Conservation (phyloP, 2,888 invertebrate species). For the Peribatodes rhomboidaria region DNA sequence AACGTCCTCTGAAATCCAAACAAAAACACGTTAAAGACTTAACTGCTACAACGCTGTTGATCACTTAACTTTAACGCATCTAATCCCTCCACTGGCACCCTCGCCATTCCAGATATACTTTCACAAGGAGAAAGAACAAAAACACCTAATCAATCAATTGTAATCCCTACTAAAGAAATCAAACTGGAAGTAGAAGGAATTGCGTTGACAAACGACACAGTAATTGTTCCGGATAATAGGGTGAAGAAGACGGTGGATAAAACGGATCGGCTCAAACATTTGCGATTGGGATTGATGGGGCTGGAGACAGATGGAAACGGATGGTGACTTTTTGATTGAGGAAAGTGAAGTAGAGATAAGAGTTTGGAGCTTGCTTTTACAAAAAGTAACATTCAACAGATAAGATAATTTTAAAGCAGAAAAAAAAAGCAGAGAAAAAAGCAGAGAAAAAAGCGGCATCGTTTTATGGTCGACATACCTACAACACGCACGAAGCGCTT, state of each 20-base stretch:
- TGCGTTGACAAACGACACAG: constrained; percentile 80
- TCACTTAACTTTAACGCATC: constrained; percentile 31
- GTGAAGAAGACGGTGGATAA: constrained; percentile 65
- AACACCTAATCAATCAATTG: constrained; percentile 78
- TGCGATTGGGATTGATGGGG: constrained; percentile 77
- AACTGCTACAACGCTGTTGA: constrained; percentile 24
- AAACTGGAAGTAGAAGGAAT: constrained; percentile 64
- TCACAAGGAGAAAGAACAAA: constrained; percentile 49
- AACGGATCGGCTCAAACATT: constrained; percentile 72
- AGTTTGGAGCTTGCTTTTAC: not conserved
- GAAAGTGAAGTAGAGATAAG: constrained; percentile 26
- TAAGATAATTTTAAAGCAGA: not conserved
- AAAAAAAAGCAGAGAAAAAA: not conserved
- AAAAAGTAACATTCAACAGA: not conserved
- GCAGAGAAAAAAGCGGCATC: too few species aligned
- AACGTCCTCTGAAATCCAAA: constrained; percentile 21
- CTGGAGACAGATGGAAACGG: constrained; percentile 71
- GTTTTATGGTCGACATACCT: too few species aligned
- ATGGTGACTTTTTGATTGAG: constrained; percentile 60
- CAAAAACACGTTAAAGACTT: constrained; percentile 29
- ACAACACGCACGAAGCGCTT: too few species aligned
- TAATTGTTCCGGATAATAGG: constrained; percentile 76
- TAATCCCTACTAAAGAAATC: constrained; percentile 75
- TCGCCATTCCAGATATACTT: constrained; percentile 37
- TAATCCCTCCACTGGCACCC: constrained; percentile 38